Evolutionary conservation across 1,140 invertebrate species (phyloP).

Genomic region (Drosophila novamexicana): DNA sequence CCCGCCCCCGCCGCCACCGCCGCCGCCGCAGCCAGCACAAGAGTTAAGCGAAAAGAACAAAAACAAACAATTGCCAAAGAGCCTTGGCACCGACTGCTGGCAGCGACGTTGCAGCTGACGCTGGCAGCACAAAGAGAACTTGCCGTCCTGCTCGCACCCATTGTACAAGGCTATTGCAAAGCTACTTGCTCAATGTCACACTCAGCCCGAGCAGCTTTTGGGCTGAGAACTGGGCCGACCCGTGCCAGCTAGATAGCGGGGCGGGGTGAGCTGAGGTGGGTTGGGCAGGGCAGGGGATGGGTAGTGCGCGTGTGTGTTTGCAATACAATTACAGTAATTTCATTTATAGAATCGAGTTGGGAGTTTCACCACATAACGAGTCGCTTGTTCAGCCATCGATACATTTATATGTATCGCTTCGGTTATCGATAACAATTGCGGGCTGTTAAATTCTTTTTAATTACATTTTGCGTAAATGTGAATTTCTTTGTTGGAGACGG

Average conservation of each 20-base stretch:
- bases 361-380: neutral
- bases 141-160: constrained; percentile 34
- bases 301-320: neutral
- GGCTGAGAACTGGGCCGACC: constrained; percentile 61
- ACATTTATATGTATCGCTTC: neutral
- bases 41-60: constrained; percentile 60
- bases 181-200: constrained; percentile 46
- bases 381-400: neutral
- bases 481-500: neutral
- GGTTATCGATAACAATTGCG: constrained; percentile 7
- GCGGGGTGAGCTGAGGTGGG: too few species aligned
- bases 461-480: neutral
- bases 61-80: constrained; percentile 76
- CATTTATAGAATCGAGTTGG: constrained; percentile 13
- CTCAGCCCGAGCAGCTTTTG: constrained; percentile 34
- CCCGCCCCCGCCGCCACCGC: neutral
- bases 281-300: too few species aligned
- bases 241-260: neutral
- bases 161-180: constrained; percentile 18
- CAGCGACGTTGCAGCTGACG: constrained; percentile 49
- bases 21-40: neutral
- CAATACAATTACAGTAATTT: constrained; percentile 38
- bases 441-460: neutral
- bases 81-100: constrained; percentile 76
- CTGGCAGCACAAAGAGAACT: constrained; percentile 27